Percentiles rank a stretch among this genome's conserved stretches.
Evolutionary conservation across 1,140 invertebrate species (phyloP).

Genomic region (Drosophila littoralis): DNA sequence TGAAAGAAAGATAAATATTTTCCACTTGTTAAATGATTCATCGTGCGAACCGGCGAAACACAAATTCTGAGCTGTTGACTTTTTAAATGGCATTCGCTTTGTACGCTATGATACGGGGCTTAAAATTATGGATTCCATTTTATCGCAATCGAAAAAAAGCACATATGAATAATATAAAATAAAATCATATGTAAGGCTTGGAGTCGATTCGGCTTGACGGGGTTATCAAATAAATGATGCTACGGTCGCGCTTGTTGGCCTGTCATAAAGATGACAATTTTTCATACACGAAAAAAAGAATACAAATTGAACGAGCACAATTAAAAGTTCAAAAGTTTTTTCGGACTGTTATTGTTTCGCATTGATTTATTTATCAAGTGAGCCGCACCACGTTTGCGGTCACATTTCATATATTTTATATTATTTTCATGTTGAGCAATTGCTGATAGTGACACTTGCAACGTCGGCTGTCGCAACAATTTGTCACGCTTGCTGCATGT

Average conservation of each 20-base stretch:
- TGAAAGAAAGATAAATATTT: constrained; percentile 12
- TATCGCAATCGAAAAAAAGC: constrained; percentile 9
- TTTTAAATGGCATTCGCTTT: constrained; percentile 31
- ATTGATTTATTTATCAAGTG: constrained; percentile 48
- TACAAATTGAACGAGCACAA: constrained; percentile 34
- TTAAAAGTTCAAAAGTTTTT: constrained; percentile 47
- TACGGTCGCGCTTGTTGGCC: constrained; percentile 22
- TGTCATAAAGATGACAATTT: constrained; percentile 57
- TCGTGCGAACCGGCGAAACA: background rate
- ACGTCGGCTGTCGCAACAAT: constrained; percentile 48
- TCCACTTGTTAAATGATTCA: constrained; percentile 19
- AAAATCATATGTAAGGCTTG: background rate
- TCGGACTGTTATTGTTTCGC: constrained; percentile 11
- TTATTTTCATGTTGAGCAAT: constrained; percentile 39
- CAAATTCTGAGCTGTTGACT: constrained; percentile 10
- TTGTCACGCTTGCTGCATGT: constrained; percentile 36
- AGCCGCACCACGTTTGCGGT: constrained; percentile 20
- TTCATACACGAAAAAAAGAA: constrained; percentile 26
- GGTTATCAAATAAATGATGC: constrained; percentile 69
- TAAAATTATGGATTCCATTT: constrained; percentile 68
- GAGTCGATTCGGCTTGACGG: constrained; percentile 30
- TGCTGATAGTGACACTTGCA: constrained; percentile 70
- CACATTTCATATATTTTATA: constrained; percentile 38
- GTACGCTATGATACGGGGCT: constrained; percentile 23
- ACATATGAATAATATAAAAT: constrained; percentile 22